Percentiles rank a stretch among this genome's conserved stretches.
Evolutionary conservation across 1,140 invertebrate genomes (phyloP).

Genomic region (Zaprionus ornatus): DNA sequence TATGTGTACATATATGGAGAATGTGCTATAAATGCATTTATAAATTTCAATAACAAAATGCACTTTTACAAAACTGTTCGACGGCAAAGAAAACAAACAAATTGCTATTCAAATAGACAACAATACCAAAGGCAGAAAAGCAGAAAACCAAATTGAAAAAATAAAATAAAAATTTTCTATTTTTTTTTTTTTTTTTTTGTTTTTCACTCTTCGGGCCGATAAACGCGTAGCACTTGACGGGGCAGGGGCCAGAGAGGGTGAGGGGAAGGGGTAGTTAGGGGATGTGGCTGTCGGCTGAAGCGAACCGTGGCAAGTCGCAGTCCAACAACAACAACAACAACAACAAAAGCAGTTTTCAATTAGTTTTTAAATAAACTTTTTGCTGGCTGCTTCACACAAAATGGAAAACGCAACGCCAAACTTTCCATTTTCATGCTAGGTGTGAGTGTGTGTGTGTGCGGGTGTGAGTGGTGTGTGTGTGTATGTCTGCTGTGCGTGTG

Average conservation of each 20-base stretch:
- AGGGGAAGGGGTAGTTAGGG: neutral
- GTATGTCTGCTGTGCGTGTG: slow-evolving; percentile 26
- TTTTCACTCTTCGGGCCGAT: slow-evolving; percentile 28
- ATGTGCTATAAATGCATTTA: slow-evolving; percentile 51
- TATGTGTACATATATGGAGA: neutral
- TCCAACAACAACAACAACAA: neutral
- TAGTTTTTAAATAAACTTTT: slow-evolving; percentile 80
- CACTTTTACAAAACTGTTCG: slow-evolving; percentile 59
- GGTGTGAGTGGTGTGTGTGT: slow-evolving; percentile 21
- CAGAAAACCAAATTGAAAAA: slow-evolving; percentile 10
- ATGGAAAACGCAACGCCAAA: slow-evolving; percentile 43
- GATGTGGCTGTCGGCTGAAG: slow-evolving; percentile 27
- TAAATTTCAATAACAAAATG: slow-evolving; percentile 76
- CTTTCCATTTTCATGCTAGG: slow-evolving; percentile 67
- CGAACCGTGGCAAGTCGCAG: slow-evolving; percentile 26
- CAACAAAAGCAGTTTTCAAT: slow-evolving; percentile 72
- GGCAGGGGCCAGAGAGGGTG: neutral
- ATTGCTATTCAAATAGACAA: slow-evolving; percentile 59
- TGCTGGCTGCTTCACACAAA: slow-evolving; percentile 35
- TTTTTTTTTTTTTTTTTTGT: slow-evolving; percentile 7
- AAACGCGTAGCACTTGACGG: slow-evolving; percentile 55
- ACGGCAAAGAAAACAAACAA: slow-evolving; percentile 63
- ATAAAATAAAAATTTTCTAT: slow-evolving; percentile 15
- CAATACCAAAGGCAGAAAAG: slow-evolving; percentile 26
- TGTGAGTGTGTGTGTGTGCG: slow-evolving; percentile 19